A percentile compares a stretch with the other conserved stretches of the same genome.
These are phyloP conservation scores for Cerceris rybyensis DNA, from an alignment of 2,888 invertebrate genomes.

Conservation along the genomic window DNA sequence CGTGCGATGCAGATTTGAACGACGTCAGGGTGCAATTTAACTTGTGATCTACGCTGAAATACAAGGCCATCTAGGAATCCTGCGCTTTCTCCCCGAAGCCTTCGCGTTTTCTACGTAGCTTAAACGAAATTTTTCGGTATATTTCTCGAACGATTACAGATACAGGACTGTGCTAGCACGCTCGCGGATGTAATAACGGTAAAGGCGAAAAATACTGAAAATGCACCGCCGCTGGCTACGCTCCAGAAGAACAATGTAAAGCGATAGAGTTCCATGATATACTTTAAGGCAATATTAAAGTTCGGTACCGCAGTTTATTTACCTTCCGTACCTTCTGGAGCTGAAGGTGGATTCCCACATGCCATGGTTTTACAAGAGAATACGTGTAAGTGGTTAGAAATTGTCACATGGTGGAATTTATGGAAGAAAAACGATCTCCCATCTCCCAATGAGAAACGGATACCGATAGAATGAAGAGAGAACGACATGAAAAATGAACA, in stretches of 20 bases:
- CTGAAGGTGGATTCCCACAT: neutral
- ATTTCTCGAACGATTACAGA: neutral
- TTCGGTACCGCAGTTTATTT: slow-evolving; percentile 9
- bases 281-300: slow-evolving; percentile 14
- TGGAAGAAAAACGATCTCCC: neutral
- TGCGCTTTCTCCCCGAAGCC: no score
- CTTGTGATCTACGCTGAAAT: no score
- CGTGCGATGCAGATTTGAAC: no score
- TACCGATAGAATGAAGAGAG: neutral
- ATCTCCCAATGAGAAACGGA: neutral
- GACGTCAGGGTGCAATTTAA: no score
- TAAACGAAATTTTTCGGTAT: no score
- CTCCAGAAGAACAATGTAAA: slow-evolving; percentile 31
- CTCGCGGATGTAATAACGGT: slow-evolving; percentile 20
- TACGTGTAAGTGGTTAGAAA: neutral
- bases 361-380: neutral
- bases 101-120: no score
- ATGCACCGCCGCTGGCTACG: slow-evolving; percentile 27
- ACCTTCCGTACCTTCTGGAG: neutral
- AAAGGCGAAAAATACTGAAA: slow-evolving; percentile 5
- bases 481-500: neutral
- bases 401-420: neutral
- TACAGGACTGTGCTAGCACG: neutral
- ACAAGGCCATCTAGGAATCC: no score
- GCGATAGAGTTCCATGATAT: slow-evolving; percentile 13